These are phyloP conservation scores for Martes martes DNA, from an alignment of 2,113 vertebrate species.

Conservation along the genomic window DNA sequence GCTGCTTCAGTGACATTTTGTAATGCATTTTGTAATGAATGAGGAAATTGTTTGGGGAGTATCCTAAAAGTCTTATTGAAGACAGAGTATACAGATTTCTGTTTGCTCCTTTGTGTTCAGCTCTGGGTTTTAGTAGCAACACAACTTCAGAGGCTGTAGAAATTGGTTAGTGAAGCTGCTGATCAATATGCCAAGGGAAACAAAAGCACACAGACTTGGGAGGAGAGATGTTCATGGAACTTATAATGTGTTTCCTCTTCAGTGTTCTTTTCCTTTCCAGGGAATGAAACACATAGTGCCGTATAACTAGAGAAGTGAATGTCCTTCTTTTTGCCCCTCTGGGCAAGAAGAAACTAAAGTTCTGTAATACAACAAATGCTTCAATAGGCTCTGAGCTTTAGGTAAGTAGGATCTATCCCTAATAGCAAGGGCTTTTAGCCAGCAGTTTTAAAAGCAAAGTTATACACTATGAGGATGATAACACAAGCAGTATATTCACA, in stretches of 20 bases:
- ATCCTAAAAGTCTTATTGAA: neutral
- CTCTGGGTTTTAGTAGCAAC: neutral
- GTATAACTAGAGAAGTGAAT: neutral
- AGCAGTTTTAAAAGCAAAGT: neutral
- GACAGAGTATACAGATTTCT: neutral
- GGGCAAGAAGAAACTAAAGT: constrained; percentile 4
- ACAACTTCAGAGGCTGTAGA: neutral
- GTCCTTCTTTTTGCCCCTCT: neutral
- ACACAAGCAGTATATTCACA: constrained; percentile 48
- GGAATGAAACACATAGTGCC: fast-evolving
- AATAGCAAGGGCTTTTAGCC: constrained; percentile 11
- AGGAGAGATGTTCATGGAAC: neutral
- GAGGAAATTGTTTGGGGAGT: neutral
- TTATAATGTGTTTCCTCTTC: neutral
- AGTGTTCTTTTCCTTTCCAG: neutral
- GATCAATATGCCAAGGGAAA: neutral
- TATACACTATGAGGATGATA: constrained; percentile 16
- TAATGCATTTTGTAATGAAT: neutral
- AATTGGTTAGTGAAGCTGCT: neutral
- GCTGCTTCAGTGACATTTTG: neutral
- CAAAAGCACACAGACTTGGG: neutral
- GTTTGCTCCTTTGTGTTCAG: neutral
- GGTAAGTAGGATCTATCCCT: neutral
- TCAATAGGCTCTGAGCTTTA: constrained; percentile 28
- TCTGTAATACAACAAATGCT: neutral